Conservation (phyloP, 2,888 invertebrate genomes). For the Agrotis exclamationis region DNA sequence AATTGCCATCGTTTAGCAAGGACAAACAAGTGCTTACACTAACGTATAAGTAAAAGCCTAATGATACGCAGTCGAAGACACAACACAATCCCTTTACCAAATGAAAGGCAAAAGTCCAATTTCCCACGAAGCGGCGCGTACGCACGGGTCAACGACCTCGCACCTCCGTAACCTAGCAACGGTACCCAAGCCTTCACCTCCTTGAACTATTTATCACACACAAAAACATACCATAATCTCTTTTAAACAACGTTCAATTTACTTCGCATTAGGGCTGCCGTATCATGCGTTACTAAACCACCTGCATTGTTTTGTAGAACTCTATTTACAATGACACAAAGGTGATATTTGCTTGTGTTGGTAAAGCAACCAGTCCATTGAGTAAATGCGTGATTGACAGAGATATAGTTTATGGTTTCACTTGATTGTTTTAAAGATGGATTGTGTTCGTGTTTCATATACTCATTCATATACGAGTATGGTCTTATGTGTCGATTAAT, state of each 20-base stretch:
- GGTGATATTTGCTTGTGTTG: slow-evolving; percentile 30
- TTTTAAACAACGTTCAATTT: slow-evolving; percentile 38
- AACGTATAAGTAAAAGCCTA: slow-evolving; percentile 16
- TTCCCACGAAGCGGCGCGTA: slow-evolving; percentile 72
- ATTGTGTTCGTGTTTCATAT: slow-evolving; percentile 50
- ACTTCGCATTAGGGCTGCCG: slow-evolving; percentile 20
- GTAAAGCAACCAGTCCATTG: slow-evolving; percentile 50
- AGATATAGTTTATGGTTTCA: slow-evolving; percentile 63
- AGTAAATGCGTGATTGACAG: slow-evolving; percentile 64
- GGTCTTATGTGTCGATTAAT: slow-evolving; percentile 3
- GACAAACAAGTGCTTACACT: slow-evolving; percentile 19
- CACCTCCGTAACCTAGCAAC: slow-evolving; percentile 80
- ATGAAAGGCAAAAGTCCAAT: slow-evolving; percentile 65
- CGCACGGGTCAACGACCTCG: slow-evolving; percentile 78
- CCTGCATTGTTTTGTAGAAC: slow-evolving; percentile 16
- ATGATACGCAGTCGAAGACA: slow-evolving; percentile 33
- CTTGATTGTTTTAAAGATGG: slow-evolving; percentile 62
- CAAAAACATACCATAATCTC: slow-evolving; percentile 34
- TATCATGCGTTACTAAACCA: slow-evolving; percentile 53
- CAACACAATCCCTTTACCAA: slow-evolving; percentile 51
- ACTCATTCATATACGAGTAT: slow-evolving; percentile 54
- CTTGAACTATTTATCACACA: slow-evolving; percentile 53
- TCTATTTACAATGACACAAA: accelerated
- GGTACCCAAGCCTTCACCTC: slow-evolving; percentile 79
- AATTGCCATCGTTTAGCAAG: slow-evolving; percentile 10